These are phyloP conservation scores for Cyanoderma ruficeps DNA, from an alignment of 2,113 vertebrate genomes.

Conservation along the genomic window DNA sequence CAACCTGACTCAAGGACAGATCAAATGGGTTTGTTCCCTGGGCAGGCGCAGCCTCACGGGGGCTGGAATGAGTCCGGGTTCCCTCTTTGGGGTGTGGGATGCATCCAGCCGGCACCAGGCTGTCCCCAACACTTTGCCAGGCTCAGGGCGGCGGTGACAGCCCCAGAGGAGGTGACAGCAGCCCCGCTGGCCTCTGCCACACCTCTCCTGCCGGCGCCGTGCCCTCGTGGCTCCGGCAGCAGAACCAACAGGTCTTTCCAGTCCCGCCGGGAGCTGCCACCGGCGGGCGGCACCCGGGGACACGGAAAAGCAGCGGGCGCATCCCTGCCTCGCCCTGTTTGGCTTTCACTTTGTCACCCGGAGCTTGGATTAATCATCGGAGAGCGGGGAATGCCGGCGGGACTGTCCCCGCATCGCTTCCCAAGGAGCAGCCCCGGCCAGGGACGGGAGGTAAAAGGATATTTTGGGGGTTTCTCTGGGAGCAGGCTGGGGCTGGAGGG, in stretches of 20 bases:
- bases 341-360: neutral
- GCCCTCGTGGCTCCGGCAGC: neutral
- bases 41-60: accelerated
- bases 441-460: neutral
- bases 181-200: neutral
- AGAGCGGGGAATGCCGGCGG: accelerated
- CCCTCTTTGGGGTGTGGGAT: accelerated
- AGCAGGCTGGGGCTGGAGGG: neutral
- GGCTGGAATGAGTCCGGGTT: accelerated
- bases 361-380: neutral
- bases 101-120: accelerated
- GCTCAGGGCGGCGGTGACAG: accelerated
- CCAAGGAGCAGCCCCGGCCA: neutral
- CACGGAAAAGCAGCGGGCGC: neutral
- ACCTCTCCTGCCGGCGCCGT: neutral
- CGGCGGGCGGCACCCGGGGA: neutral
- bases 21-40: accelerated
- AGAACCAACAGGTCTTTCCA: conserved; percentile 6
- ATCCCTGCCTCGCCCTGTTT: neutral
- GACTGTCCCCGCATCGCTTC: accelerated
- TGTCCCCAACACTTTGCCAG: accelerated
- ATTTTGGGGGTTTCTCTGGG: neutral
- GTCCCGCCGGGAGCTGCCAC: neutral
- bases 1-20: accelerated
- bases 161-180: neutral